Conservation (phyloP, 2,797 vertebrate species). For the Allobates femoralis region DNA sequence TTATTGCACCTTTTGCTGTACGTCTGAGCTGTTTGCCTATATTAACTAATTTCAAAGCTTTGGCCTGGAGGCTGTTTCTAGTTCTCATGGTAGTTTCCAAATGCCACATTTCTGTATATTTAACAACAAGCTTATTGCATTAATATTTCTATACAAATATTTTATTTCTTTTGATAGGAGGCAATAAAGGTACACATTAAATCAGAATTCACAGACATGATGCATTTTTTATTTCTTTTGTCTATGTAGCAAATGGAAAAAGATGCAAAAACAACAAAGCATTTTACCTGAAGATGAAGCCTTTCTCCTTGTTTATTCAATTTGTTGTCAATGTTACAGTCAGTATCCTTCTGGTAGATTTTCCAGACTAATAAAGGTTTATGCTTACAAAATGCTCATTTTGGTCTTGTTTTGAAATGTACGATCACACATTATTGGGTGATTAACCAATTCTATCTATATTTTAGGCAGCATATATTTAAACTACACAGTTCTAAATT, state of each 20-base stretch:
- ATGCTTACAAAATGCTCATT: neutral
- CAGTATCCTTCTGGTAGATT: constrained; percentile 12
- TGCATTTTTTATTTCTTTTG: neutral
- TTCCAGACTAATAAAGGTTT: neutral
- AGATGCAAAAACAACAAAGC: neutral
- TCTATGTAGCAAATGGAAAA: neutral
- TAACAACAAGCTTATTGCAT: constrained; percentile 19
- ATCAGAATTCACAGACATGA: neutral
- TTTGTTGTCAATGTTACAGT: constrained; percentile 19
- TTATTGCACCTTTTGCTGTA: constrained; percentile 52
- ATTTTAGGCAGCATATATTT: too few species aligned
- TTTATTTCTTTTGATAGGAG: constrained; percentile 3
- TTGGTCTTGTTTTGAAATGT: neutral
- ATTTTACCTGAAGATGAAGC: constrained; percentile 13
- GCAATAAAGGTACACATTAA: neutral
- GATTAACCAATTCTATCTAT: too few species aligned
- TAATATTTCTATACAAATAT: constrained; percentile 15
- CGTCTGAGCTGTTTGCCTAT: constrained; percentile 33
- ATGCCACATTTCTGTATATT: constrained; percentile 34
- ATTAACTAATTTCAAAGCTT: constrained; percentile 51
- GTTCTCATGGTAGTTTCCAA: constrained; percentile 16
- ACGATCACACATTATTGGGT: neutral
- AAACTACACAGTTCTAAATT: too few species aligned
- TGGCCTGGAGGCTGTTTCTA: constrained; percentile 35
- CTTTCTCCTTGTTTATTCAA: constrained; percentile 28